Evolutionary conservation across 2,113 vertebrate genomes (phyloP).

Genomic region (Menura novaehollandiae): DNA sequence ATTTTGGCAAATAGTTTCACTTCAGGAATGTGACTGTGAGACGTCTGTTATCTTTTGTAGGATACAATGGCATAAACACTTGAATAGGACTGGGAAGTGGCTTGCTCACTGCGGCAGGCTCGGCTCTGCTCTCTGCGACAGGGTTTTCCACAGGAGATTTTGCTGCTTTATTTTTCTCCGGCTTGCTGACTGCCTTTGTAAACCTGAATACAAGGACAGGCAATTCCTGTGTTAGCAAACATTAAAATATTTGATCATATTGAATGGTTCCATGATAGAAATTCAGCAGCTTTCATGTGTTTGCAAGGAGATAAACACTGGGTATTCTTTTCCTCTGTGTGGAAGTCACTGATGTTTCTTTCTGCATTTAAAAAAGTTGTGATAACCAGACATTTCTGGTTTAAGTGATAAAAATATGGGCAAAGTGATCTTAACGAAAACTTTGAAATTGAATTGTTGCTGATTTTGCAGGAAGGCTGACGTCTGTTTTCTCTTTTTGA

Average conservation of each 20-base stretch:
- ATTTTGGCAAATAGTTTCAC: neutral
- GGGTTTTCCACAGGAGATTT: neutral
- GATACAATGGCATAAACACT: neutral
- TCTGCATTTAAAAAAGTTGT: neutral
- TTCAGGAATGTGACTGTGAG: neutral
- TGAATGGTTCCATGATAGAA: neutral
- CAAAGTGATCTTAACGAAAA: neutral
- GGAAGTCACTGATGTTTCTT: neutral
- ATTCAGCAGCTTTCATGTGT: neutral
- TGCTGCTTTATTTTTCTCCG: neutral
- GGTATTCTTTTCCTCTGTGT: neutral
- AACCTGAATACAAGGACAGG: neutral
- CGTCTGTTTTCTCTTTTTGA: neutral
- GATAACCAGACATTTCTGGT: neutral
- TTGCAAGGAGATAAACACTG: neutral
- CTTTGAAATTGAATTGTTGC: neutral
- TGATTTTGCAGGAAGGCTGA: neutral
- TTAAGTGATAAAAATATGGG: neutral
- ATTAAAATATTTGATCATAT: neutral
- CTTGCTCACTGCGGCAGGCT: accelerated
- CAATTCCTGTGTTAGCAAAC: neutral
- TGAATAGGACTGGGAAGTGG: neutral
- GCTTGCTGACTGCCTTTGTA: neutral
- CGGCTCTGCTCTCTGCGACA: neutral
- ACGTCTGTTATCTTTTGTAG: neutral